These are phyloP conservation scores for Schizaphis graminum DNA, from an alignment of 2,888 invertebrate species.

Conservation along the genomic window DNA sequence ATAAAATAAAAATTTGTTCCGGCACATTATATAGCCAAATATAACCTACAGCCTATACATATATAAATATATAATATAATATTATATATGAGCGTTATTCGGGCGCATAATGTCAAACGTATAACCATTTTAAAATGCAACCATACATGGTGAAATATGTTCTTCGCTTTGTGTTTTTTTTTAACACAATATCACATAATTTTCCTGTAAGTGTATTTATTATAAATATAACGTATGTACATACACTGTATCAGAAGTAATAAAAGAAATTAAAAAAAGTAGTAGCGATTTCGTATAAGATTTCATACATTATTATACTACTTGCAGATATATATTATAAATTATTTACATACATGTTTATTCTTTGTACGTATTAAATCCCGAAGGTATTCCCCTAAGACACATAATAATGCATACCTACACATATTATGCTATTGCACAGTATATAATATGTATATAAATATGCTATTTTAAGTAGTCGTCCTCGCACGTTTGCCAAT, in stretches of 20 bases:
- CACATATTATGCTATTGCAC: not conserved
- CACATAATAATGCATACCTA: not conserved
- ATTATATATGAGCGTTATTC: not conserved
- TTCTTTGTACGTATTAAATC: not conserved
- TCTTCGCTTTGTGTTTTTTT: not conserved
- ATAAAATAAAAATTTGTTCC: not conserved
- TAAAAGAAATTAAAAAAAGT: constrained; percentile 21
- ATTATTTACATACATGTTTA: not conserved
- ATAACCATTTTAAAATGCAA: not conserved
- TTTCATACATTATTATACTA: not conserved
- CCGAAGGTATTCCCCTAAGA: not conserved
- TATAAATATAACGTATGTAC: not conserved
- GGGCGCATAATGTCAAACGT: not conserved
- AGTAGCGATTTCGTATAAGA: not conserved
- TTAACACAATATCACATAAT: not conserved
- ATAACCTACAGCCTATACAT: no score
- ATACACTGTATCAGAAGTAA: not conserved
- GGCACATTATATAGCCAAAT: not conserved
- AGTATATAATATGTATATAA: not conserved
- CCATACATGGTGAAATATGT: not conserved
- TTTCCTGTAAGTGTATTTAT: not conserved
- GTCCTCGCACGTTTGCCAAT: not conserved
- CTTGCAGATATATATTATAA: not conserved
- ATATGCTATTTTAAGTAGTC: not conserved
- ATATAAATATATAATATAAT: not conserved